Evolutionary conservation across 2,888 invertebrate genomes (phyloP).

Genomic region (Drosophila recens): DNA sequence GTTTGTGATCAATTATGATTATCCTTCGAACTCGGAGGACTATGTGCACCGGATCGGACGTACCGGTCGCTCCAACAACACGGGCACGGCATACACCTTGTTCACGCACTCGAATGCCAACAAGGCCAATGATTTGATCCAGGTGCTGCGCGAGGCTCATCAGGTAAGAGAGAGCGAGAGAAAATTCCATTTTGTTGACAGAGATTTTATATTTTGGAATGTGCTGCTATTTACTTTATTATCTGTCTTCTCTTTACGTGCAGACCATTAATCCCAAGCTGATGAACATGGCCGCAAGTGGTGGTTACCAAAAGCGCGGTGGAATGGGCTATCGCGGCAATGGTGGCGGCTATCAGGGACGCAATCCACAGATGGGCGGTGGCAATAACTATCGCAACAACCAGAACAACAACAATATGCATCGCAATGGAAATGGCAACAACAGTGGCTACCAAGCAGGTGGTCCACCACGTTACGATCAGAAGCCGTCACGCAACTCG

Average conservation of each 20-base stretch:
- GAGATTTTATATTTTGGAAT: background rate
- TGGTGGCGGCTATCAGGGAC: conserved; percentile 77
- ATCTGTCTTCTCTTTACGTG: background rate
- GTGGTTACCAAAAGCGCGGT: conserved; percentile 78
- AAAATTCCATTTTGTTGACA: background rate
- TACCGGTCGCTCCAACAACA: conserved; percentile 96
- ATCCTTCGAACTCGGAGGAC: conserved; percentile 98
- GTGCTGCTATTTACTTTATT: background rate
- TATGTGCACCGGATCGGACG: conserved; percentile 97
- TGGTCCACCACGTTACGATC: conserved; percentile 58
- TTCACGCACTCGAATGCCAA: conserved; percentile 96
- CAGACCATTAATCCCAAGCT: conserved; percentile 94
- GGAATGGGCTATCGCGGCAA: conserved; percentile 74
- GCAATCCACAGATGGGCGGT: conserved; percentile 69
- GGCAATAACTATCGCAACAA: conserved; percentile 64
- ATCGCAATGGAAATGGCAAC: conserved; percentile 39
- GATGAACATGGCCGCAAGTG: conserved; percentile 88
- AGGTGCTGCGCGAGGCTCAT: conserved; percentile 96
- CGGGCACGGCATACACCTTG: conserved; percentile 98
- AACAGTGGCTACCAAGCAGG: conserved; percentile 52
- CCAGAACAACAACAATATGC: conserved; percentile 57
- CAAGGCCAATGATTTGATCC: conserved; percentile 96
- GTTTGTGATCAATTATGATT: conserved; percentile 99
- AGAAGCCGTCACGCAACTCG: conserved; percentile 59
- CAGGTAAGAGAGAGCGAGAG: conserved; percentile 87